A percentile compares a stretch with the other conserved stretches of the same genome.
phyloP scores from a whole-genome alignment of 2,113 vertebrate species.

The Erpornis zantholeuca region DNA sequence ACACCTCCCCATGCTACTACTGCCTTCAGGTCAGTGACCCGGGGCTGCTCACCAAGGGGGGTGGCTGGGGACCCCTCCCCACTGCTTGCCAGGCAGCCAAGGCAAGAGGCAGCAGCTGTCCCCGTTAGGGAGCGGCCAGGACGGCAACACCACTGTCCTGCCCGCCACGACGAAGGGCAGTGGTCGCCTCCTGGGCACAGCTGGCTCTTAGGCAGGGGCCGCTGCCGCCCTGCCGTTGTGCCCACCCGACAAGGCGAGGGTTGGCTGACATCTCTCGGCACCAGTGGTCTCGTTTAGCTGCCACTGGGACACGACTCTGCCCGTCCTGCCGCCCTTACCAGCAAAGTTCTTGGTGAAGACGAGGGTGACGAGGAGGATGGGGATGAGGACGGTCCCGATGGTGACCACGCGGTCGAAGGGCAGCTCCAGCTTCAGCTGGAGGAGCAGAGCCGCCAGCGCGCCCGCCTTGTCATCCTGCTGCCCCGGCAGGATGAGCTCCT shows the following conservation, averaged over 20 bases:
- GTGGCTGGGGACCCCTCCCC: neutral
- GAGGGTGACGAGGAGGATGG: conserved; percentile 94
- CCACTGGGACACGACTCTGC: neutral
- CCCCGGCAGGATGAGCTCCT: conserved; percentile 95
- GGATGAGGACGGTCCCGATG: conserved; percentile 97
- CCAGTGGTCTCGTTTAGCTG: neutral
- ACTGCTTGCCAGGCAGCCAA: no score
- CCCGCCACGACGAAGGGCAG: neutral
- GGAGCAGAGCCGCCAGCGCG: conserved; percentile 88
- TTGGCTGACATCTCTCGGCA: neutral
- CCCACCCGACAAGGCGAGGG: neutral
- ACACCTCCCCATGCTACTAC: accelerated
- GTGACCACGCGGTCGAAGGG: conserved; percentile 97
- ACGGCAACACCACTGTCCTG: neutral
- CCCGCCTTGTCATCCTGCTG: conserved; percentile 93
- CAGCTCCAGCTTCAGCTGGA: conserved; percentile 95
- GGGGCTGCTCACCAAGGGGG: neutral
- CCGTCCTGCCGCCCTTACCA: conserved; percentile 78
- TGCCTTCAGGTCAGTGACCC: neutral
- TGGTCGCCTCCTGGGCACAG: neutral
- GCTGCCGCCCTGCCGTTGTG: neutral
- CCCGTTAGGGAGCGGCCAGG: neutral
- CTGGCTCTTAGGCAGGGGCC: neutral
- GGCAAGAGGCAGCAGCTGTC: neutral
- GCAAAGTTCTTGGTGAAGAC: conserved; percentile 99